Evolutionary conservation across 2,888 invertebrate genomes (phyloP).

Genomic region (Timema podura): DNA sequence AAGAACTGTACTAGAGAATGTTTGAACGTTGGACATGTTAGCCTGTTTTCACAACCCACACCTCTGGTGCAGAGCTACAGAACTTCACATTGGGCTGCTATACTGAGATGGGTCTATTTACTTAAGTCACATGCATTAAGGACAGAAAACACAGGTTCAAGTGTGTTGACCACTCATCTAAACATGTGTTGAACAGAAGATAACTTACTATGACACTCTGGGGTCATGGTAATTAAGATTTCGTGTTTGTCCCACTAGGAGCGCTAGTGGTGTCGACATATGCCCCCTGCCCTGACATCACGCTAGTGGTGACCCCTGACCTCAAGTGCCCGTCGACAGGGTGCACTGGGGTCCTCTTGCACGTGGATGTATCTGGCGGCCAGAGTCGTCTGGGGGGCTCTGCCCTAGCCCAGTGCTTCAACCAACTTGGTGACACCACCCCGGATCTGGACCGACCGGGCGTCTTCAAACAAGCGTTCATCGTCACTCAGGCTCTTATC

Average conservation of each 20-base stretch:
- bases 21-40: too few relatives aligned
- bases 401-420: slow-evolving; percentile 85
- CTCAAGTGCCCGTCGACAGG: slow-evolving; percentile 62
- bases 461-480: slow-evolving; percentile 70
- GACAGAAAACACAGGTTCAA: too few relatives aligned
- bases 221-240: neutral
- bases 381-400: slow-evolving; percentile 84
- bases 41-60: too few relatives aligned
- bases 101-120: too few relatives aligned
- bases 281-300: slow-evolving; percentile 90
- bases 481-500: slow-evolving; percentile 78
- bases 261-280: slow-evolving; percentile 95
- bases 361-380: slow-evolving; percentile 72
- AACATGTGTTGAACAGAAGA: too few relatives aligned
- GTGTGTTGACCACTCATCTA: too few relatives aligned
- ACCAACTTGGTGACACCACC: slow-evolving; percentile 72
- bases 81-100: too few relatives aligned
- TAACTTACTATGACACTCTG: too few relatives aligned
- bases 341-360: slow-evolving; percentile 63
- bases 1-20: too few relatives aligned
- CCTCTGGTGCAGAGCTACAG: too few relatives aligned
- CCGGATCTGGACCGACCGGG: slow-evolving; percentile 76
- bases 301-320: slow-evolving; percentile 82
- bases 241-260: slow-evolving; percentile 68
- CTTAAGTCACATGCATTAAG: too few relatives aligned